A percentile compares a stretch with the other conserved stretches of the same genome.
Evolutionary conservation across 2,888 invertebrate genomes (phyloP).

Genomic region (Ashinkailepas kermadecensis): DNA sequence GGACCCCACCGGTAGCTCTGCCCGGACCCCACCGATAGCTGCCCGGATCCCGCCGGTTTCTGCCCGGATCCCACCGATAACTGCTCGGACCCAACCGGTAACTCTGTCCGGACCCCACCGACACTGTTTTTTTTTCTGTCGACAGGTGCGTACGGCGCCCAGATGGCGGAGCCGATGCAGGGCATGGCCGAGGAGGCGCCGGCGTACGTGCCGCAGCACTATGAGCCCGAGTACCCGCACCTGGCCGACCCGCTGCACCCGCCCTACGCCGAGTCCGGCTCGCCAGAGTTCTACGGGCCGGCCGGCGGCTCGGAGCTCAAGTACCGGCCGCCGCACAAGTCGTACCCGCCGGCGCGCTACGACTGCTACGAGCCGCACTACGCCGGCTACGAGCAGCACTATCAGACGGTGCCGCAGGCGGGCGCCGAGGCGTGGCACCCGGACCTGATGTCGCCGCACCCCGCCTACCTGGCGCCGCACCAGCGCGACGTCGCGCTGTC

Average conservation of each 20-base stretch:
- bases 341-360: slow-evolving; percentile 37
- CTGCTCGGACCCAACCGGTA: background rate
- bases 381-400: slow-evolving; percentile 44
- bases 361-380: slow-evolving; percentile 26
- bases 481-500: slow-evolving; percentile 36
- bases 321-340: slow-evolving; percentile 58
- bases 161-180: slow-evolving; percentile 19
- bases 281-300: slow-evolving; percentile 58
- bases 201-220: slow-evolving; percentile 42
- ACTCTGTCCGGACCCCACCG: background rate
- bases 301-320: slow-evolving; percentile 54
- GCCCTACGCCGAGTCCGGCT: slow-evolving; percentile 56
- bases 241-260: slow-evolving; percentile 49
- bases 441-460: slow-evolving; percentile 49
- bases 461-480: slow-evolving; percentile 43
- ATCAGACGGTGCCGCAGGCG: slow-evolving; percentile 63
- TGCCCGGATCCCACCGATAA: background rate
- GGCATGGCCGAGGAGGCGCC: slow-evolving; percentile 34
- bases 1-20: too few species aligned
- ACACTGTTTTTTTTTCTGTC: too few species aligned
- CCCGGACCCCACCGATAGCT: background rate
- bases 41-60: background rate
- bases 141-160: slow-evolving; percentile 9
- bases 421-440: slow-evolving; percentile 40
- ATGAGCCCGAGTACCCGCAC: slow-evolving; percentile 54